Base-by-base conservation (phyloP, 2,888 invertebrate genomes). In the Yponomeuta plumbellus region DNA sequence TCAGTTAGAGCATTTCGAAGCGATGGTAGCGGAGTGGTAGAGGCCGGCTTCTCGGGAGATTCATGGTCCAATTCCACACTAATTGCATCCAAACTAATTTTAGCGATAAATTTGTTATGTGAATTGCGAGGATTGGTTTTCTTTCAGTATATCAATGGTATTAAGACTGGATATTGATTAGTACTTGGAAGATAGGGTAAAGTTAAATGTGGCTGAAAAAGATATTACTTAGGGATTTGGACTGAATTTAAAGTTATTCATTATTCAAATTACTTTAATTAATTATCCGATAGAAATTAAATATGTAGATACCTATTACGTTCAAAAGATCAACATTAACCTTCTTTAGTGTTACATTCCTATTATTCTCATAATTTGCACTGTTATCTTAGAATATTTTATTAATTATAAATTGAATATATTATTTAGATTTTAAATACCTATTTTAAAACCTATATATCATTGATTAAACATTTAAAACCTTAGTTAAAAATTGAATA, bases 341-440 rank as follows among this genome's bases (percentile, higher is more conserved):
- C 21, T 21, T 59, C 4, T 59, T 59, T 59, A 59, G 17, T 17
- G 59, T 59, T 21, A 59, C 59, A 59, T 59, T 59, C 59, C 59
- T 59, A 20, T 22, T 13, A 56, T 56, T 26, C 26, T 5, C 26
- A 26, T 34, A 34, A 34, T 34, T 34, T 34, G 8, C 5, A 8
- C 34, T 34, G 34, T 34, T 6, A 34, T 34, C 34, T 34, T 34
- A 34, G 34, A 34, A 52, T 52, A 52, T 17, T 52, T 17, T 52
- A 52, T 44, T 13, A 44, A 11, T 39, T 39, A 13, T 52, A 52
- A 3, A 17, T 17, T 6, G 3, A 17, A 17, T 17, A 13, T 13
- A 52, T 17, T 52, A 52, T 52, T 52, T 52, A 52, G 44, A 2
- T 52, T 52, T 52, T 52, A 52, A 52, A 52, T 52, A 52, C 17